phyloP scores from a whole-genome alignment of 2,888 invertebrate genomes.

The Cepaea hortensis region DNA sequence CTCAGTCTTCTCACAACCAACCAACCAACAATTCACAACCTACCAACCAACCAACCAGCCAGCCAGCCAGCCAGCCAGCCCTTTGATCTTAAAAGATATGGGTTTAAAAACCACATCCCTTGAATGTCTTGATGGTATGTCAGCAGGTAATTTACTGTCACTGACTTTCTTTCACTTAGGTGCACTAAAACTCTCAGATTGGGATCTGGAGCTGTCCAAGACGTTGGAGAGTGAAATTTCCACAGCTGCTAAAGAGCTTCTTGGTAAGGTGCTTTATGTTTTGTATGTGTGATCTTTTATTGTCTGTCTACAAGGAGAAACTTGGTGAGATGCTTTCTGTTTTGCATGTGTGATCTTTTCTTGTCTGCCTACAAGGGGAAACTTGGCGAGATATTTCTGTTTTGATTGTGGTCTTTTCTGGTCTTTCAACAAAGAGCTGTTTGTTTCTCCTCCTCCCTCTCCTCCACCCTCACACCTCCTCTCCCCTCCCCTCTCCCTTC shows the following conservation, averaged over 20 bases:
- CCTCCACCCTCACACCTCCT: too few relatives aligned
- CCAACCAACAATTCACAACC: too few relatives aligned
- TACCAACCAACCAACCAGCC: too few relatives aligned
- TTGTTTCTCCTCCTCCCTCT: neutral
- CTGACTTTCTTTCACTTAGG: neutral
- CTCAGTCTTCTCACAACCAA: too few relatives aligned
- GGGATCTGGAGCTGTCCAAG: slow-evolving; percentile 12
- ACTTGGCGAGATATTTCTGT: neutral
- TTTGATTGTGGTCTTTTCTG: too few relatives aligned
- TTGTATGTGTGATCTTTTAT: neutral
- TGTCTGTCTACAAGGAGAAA: neutral
- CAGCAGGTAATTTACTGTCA: too few relatives aligned
- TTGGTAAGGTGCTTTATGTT: slow-evolving; percentile 10
- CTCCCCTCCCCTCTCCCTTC: too few relatives aligned
- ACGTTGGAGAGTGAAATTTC: slow-evolving; percentile 34
- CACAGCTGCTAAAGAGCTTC: slow-evolving; percentile 34
- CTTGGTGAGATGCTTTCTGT: neutral
- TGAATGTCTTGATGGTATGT: too few relatives aligned
- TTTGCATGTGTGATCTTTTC: neutral
- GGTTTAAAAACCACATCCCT: too few relatives aligned
- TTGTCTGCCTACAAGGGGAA: neutral
- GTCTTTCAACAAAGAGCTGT: too few relatives aligned
- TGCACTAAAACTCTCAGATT: neutral
- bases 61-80: too few relatives aligned
- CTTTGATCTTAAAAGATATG: too few relatives aligned